Conservation (phyloP, 2,888 invertebrate genomes). For the Odontocerum albicorne region DNA sequence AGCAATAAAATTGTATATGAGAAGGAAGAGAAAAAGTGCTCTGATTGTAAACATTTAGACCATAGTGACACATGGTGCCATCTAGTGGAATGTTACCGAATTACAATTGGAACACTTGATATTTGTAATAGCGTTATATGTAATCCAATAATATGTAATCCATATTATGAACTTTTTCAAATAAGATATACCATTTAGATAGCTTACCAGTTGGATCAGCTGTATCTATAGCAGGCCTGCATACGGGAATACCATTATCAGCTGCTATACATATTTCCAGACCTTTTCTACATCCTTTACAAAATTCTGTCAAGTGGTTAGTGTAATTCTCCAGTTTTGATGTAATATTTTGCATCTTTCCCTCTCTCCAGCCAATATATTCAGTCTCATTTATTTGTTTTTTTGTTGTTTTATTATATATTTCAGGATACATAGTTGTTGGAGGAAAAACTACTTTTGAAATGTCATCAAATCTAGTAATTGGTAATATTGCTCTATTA, state of each 20-base stretch:
- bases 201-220: conserved; percentile 62
- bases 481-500: conserved; percentile 46
- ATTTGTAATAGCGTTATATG: no score
- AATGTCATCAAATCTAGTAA: conserved; percentile 38
- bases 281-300: conserved; percentile 53
- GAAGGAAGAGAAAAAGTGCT: no score
- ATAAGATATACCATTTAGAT: no score
- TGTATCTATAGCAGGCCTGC: conserved; percentile 54
- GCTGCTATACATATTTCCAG: conserved; percentile 65
- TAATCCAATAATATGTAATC: no score
- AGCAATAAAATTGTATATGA: no score
- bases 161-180: no score
- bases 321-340: conserved; percentile 13
- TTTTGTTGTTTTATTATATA: conserved; percentile 4
- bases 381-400: conserved; percentile 31
- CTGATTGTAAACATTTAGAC: no score
- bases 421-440: neutral
- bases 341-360: conserved; percentile 1
- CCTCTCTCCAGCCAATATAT: conserved; percentile 13
- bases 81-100: no score
- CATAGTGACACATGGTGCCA: no score
- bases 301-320: conserved; percentile 43
- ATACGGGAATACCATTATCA: conserved; percentile 60
- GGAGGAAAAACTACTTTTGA: conserved; percentile 9
- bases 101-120: no score